Base-by-base conservation (phyloP, 1,140 invertebrate genomes). In the Saccostrea cuccullata region DNA sequence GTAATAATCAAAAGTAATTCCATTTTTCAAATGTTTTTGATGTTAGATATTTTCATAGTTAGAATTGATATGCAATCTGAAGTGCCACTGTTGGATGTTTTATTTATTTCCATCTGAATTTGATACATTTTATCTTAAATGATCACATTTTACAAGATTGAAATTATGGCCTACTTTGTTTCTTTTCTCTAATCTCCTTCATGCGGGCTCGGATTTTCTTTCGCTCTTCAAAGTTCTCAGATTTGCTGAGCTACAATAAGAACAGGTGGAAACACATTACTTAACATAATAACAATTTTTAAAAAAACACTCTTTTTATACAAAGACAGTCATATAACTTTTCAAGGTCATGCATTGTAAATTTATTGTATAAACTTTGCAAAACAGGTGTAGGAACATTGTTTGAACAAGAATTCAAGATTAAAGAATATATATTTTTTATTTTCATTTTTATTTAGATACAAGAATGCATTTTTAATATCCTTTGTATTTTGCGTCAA, bases 211-310 rank as follows among this genome's bases (percentile, higher is more conserved):
- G 96, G 92, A 98, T 97, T 92, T 96, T 96, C 92, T 97, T 97
- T 93, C 97, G 96, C 94, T 97, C 97, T 94, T 98, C 97, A 97
- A 98, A 98, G 93, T 97, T 97, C 90, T 96, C 97, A 94, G 97
- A 97, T 94, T 96, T 96, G 95, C 98, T 97, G 95, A 98, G 96
- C 97, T 98, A 94, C 30, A 96, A 96, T 91, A 56, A 2, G 85
- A 64, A 91, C 55, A 77, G 86, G 15, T 83, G 40, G 23, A 1
- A 77, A 55, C 55, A 55, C 55, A 20, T 30, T 64, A 60, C 20
- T 82, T 12, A 47, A 47, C 9, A 47, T 47, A 36, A 36, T 36
- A 36, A 36, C 30, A 36, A 36, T n/a, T n/a, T 6, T 6, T 9
- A 47, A 47, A 47, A 47, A 47, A 36, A 36, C 30, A 36, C 2